These are phyloP conservation scores for Megaceryle alcyon DNA, from an alignment of 2,797 vertebrate genomes.

Conservation along the genomic window DNA sequence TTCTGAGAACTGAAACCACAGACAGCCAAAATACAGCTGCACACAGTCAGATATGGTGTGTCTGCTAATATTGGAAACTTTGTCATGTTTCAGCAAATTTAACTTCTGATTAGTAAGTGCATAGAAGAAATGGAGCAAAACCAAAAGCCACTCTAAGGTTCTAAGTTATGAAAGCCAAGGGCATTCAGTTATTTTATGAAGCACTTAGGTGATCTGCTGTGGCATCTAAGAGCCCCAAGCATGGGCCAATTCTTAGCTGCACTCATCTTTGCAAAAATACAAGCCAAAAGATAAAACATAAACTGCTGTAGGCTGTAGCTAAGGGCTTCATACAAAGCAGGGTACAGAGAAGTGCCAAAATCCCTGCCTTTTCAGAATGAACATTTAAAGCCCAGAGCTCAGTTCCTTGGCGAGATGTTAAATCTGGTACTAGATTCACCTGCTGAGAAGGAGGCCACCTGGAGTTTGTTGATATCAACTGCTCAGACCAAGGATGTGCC, in stretches of 20 bases:
- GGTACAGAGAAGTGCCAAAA: neutral
- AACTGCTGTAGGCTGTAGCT: neutral
- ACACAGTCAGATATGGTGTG: conserved; percentile 63
- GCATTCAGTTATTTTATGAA: neutral
- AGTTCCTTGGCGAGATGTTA: neutral
- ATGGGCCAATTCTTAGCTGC: neutral
- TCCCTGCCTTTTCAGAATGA: neutral
- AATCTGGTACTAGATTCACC: neutral
- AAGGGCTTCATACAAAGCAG: neutral
- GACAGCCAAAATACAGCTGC: conserved; percentile 74
- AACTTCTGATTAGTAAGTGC: neutral
- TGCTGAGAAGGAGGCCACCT: neutral
- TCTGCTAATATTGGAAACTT: conserved; percentile 68
- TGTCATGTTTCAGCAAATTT: conserved; percentile 4
- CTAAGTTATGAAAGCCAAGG: neutral
- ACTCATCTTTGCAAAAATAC: neutral
- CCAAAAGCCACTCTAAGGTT: neutral
- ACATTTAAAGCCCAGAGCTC: neutral
- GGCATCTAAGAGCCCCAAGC: neutral
- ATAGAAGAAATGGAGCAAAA: neutral
- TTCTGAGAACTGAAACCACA: conserved; percentile 80
- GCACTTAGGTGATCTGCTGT: neutral
- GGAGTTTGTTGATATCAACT: neutral
- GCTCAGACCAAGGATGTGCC: neutral
- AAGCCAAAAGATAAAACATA: neutral